phyloP scores from a whole-genome alignment of 1,140 invertebrate genomes.

The Ectropis grisescens region DNA sequence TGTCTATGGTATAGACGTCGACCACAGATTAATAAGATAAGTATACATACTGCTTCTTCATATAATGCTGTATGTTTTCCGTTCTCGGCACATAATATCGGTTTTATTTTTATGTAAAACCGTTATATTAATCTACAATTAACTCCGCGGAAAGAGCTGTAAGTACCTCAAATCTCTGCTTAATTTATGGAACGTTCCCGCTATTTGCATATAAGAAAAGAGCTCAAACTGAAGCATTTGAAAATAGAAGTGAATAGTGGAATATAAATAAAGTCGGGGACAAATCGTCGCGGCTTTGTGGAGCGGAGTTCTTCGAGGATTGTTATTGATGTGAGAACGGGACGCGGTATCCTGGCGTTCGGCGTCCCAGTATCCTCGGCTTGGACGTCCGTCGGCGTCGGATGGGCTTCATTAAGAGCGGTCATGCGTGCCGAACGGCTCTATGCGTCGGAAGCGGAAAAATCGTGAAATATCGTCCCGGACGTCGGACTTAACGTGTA shows the following conservation, averaged over 20 bases:
- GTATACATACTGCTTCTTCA: no score
- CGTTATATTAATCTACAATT: conserved; percentile 12
- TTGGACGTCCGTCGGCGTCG: conserved; percentile 8
- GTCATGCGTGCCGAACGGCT: conserved; percentile 37
- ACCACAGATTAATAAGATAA: no score
- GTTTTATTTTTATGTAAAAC: no score
- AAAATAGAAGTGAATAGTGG: conserved; percentile 6
- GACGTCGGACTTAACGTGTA: conserved; percentile 21
- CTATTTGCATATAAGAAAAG: conserved; percentile 14
- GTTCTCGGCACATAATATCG: no score
- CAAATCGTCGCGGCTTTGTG: conserved; percentile 36
- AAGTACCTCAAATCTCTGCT: conserved; percentile 5
- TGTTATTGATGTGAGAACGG: conserved; percentile 46
- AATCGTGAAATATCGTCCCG: conserved; percentile 35
- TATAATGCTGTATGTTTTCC: no score
- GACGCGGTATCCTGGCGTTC: background rate
- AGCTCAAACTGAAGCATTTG: conserved; percentile 9
- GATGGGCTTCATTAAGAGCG: conserved; percentile 42
- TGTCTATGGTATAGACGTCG: no score
- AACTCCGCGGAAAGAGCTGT: conserved; percentile 6
- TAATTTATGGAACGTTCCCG: conserved; percentile 6
- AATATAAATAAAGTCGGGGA: conserved; percentile 26
- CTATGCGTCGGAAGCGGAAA: conserved; percentile 26
- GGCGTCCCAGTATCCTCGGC: no score
- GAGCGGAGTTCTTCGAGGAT: conserved; percentile 30